Evolutionary conservation across 2,113 vertebrate species (phyloP), one percentile per base, ranked within the genome.

Genomic region (Tyrannus savana): DNA sequence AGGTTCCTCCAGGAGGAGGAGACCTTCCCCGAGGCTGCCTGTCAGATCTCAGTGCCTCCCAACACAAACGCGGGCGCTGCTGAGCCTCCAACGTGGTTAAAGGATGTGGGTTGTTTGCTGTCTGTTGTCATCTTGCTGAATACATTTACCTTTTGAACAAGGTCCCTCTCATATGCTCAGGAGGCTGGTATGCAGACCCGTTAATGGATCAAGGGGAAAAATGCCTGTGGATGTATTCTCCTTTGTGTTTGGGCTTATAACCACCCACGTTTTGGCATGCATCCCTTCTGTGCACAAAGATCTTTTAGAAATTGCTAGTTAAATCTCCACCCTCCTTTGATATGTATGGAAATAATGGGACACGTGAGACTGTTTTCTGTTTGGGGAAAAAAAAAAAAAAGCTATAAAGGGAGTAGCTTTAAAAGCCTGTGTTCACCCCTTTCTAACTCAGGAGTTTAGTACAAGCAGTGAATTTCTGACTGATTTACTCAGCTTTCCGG

Each of bases 321-420:
- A 90, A 93, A 90, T 96, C 96, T 94, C 96, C 95, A 93, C 95
- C 96, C 96, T 94, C 88, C 93, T 96, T 96, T 96, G 96, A 97
- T 95, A 96, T 92, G 90, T 95, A 96, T 96, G 96, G 96, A 92
- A 96, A 97, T 96, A 97, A 97, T 95, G 93, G 96, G 90, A 89
- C 92, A 93, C 19, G 73, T 96, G 96, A 95, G 95, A 90, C 90
- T 77, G 52, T 95, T 87, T 95, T 87, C 93, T 96, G 82, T 89
- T 93, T 67, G 21, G 24, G 42, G 6, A 7, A 14, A 44, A 44
- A 4, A 41, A 75, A 58, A 46, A 55, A 53, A 44, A 78, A 74
- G 33, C 79, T 77, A 75, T 90, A 68, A 88, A 89, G 82, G 52
- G 63, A 92, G 64, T 63, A 90, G 76, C 60, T 93, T 89, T 92